Percentiles rank a stretch among this genome's conserved stretches.
phyloP scores from a whole-genome alignment of 2,113 vertebrate species.

The Psettodes erumei region DNA sequence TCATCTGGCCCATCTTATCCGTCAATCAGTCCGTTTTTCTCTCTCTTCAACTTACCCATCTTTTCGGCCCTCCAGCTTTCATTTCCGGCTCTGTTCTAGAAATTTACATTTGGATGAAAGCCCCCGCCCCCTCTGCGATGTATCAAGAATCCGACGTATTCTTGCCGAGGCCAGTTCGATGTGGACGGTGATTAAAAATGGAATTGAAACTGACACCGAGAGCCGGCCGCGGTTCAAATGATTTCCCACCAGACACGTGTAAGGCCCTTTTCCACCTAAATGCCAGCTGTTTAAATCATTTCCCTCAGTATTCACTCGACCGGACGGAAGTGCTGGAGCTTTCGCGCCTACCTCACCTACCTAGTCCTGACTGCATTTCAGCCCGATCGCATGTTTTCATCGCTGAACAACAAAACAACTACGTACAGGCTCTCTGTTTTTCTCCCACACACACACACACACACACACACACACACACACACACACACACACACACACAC shows the following conservation, averaged over 20 bases:
- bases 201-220: slow-evolving; percentile 56
- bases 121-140: background rate
- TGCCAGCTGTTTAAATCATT: slow-evolving; percentile 63
- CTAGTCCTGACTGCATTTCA: slow-evolving; percentile 16
- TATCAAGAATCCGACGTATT: slow-evolving; percentile 34
- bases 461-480: slow-evolving; percentile 24
- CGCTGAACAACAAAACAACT: slow-evolving; percentile 33
- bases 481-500: slow-evolving; percentile 27
- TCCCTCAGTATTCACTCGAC: slow-evolving; percentile 40
- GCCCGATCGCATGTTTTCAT: slow-evolving; percentile 1
- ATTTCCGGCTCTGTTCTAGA: slow-evolving; percentile 60
- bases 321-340: slow-evolving; percentile 14
- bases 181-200: slow-evolving; percentile 57
- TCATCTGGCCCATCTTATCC: slow-evolving; percentile 46
- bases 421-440: background rate
- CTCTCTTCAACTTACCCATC: slow-evolving; percentile 25
- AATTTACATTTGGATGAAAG: slow-evolving; percentile 53
- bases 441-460: slow-evolving; percentile 23
- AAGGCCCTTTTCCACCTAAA: slow-evolving; percentile 43
- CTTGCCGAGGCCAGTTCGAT: slow-evolving; percentile 22
- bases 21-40: slow-evolving; percentile 51
- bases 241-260: slow-evolving; percentile 59
- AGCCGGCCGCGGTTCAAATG: slow-evolving; percentile 53
- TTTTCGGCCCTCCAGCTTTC: slow-evolving; percentile 45
- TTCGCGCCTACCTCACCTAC: slow-evolving; percentile 24